phyloP scores from a whole-genome alignment of 2,888 invertebrate species.

The Heliconius charithonia region DNA sequence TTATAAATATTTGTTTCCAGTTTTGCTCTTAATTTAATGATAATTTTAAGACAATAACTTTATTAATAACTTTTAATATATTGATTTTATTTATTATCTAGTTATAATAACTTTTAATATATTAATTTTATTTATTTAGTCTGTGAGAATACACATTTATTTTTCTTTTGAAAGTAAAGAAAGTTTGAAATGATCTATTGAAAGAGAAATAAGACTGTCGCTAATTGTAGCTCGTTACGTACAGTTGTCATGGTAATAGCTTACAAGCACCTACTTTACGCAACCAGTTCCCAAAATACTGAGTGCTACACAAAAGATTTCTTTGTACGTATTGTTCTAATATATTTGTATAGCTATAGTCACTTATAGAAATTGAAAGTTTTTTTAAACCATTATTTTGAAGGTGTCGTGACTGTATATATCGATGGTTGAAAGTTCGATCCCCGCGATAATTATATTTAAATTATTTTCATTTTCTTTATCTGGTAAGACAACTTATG shows the following conservation, averaged over 20 bases:
- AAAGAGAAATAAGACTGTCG: constrained; percentile 44
- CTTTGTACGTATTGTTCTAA: constrained; percentile 11
- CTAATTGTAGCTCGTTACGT: constrained; percentile 57
- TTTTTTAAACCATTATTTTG: not conserved
- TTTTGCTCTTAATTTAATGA: no score
- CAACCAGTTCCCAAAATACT: constrained; percentile 26
- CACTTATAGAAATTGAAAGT: not conserved
- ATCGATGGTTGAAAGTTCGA: not conserved
- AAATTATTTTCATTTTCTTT: not conserved
- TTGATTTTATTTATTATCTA: not conserved
- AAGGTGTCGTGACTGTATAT: not conserved
- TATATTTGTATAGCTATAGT: not conserved
- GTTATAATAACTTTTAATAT: no score
- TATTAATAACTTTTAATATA: no score
- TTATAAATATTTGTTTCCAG: not conserved
- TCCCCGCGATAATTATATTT: not conserved
- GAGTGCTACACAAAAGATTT: constrained; percentile 6
- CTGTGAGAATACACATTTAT: not conserved
- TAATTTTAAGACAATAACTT: no score
- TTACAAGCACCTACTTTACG: constrained; percentile 33
- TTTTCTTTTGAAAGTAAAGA: constrained; percentile 47
- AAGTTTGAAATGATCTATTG: constrained; percentile 51
- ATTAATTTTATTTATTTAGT: not conserved
- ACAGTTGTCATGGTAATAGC: constrained; percentile 52
- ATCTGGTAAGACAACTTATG: not conserved